phyloP scores from a whole-genome alignment of 2,888 invertebrate species.

The Drosophila putrida region DNA sequence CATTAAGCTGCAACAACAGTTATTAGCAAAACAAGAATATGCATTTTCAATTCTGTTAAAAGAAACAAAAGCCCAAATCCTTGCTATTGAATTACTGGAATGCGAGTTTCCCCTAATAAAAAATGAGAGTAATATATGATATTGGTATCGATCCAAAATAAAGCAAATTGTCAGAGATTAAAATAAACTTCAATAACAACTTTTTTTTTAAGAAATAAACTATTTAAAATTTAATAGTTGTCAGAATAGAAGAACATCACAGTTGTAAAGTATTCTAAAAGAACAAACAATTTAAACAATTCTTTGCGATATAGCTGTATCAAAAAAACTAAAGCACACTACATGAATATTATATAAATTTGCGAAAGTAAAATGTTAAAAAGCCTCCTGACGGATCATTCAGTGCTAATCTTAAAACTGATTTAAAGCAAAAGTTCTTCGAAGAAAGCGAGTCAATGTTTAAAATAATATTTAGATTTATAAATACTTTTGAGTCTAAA shows the following conservation, averaged over 20 bases:
- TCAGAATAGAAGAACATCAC: neutral
- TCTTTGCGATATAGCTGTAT: too few species aligned
- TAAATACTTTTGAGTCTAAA: neutral
- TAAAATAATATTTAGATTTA: neutral
- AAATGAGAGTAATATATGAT: neutral
- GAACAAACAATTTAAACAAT: neutral
- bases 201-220: neutral
- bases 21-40: slow-evolving; percentile 21
- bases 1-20: slow-evolving; percentile 16
- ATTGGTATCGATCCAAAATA: neutral
- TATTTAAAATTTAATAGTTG: neutral
- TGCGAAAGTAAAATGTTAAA: too few species aligned
- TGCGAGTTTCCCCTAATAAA: neutral
- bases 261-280: neutral
- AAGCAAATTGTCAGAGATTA: too few species aligned
- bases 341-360: too few species aligned
- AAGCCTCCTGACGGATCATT: too few species aligned
- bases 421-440: too few species aligned
- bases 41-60: slow-evolving; percentile 5
- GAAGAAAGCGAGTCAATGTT: too few species aligned
- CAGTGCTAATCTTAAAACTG: too few species aligned
- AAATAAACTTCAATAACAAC: too few species aligned
- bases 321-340: too few species aligned
- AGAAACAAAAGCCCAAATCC: neutral
- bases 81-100: neutral